Percentiles rank a stretch among this genome's conserved stretches.
These are phyloP conservation scores for Arvicanthis niloticus DNA, from an alignment of 2,113 vertebrate species.

Conservation along the genomic window DNA sequence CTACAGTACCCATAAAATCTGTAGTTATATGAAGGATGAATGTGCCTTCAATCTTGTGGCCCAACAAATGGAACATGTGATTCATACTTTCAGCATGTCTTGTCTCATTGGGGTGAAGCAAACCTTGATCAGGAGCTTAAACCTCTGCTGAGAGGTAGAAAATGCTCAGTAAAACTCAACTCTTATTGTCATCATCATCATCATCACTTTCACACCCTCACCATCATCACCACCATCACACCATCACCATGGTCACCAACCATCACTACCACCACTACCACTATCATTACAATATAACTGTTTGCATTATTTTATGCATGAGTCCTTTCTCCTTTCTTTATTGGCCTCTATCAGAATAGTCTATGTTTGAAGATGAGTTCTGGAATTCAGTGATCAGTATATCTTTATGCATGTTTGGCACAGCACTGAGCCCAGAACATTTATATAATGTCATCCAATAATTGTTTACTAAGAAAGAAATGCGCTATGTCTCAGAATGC, in stretches of 20 bases:
- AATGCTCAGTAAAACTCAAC: neutral
- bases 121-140: neutral
- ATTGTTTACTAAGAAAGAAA: slow-evolving; percentile 44
- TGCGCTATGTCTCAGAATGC: neutral
- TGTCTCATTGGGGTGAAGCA: neutral
- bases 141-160: neutral
- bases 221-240: neutral
- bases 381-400: neutral
- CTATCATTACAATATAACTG: neutral
- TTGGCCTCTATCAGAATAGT: neutral
- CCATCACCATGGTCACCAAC: neutral
- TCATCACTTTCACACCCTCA: too few relatives aligned
- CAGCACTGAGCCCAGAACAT: neutral
- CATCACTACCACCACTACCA: neutral
- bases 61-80: neutral
- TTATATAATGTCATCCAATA: slow-evolving; percentile 35
- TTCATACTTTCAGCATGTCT: neutral
- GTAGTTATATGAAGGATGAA: neutral
- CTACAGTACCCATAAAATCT: neutral
- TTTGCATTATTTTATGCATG: neutral
- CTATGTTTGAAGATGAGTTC: slow-evolving; percentile 21
- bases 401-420: slow-evolving; percentile 39
- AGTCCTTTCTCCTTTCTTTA: neutral
- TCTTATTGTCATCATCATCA: neutral
- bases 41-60: neutral